Evolutionary conservation across 2,797 vertebrate species (phyloP).

Genomic region (Acridotheres tristis): DNA sequence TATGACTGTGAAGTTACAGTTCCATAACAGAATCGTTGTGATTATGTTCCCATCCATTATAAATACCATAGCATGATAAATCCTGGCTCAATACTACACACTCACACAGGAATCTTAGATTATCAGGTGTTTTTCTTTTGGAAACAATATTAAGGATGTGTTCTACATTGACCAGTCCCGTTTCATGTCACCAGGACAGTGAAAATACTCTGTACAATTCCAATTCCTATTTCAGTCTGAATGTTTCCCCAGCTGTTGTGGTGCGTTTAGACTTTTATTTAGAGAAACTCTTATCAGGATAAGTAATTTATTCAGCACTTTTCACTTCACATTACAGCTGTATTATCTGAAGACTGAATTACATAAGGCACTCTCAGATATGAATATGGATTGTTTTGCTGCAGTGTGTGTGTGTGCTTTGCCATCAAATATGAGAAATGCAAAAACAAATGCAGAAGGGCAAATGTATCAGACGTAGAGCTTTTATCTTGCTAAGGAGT

Average conservation of each 20-base stretch:
- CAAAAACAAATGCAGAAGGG: not conserved
- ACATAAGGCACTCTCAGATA: not conserved
- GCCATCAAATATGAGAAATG: not conserved
- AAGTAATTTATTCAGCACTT: not conserved
- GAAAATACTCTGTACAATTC: not conserved
- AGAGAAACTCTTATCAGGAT: not conserved
- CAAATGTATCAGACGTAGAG: not conserved
- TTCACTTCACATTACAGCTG: not conserved
- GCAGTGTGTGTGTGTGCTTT: not conserved
- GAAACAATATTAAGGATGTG: not conserved
- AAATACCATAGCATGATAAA: not conserved
- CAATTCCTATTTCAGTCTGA: not conserved
- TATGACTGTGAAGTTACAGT: not conserved
- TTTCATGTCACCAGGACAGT: not conserved
- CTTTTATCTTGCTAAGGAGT: not conserved
- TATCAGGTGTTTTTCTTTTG: not conserved
- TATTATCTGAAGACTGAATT: not conserved
- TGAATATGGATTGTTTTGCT: not conserved
- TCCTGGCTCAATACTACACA: not conserved
- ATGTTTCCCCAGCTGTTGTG: not conserved
- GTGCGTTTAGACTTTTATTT: not conserved
- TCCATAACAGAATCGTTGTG: not conserved
- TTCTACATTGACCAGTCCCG: not conserved
- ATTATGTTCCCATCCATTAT: not conserved
- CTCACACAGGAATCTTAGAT: not conserved